These are phyloP conservation scores for Caradrina kadenii DNA, from an alignment of 2,888 invertebrate species.

Conservation along the genomic window DNA sequence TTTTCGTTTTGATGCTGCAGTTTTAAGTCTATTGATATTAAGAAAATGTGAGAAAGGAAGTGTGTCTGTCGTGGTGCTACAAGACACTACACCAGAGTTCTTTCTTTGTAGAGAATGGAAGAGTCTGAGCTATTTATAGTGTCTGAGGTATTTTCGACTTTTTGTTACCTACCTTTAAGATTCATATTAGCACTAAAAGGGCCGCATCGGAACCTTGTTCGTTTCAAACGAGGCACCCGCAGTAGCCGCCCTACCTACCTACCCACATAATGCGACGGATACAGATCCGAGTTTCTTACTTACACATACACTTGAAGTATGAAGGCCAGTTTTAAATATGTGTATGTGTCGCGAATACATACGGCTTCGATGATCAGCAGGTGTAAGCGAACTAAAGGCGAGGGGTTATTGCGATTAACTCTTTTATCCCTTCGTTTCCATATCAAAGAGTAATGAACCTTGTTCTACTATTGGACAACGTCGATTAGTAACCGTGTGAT, in stretches of 20 bases:
- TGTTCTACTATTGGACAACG: slow-evolving; percentile 86
- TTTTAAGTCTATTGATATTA: slow-evolving; percentile 87
- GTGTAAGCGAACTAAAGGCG: slow-evolving; percentile 89
- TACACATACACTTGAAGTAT: slow-evolving; percentile 86
- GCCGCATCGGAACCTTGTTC: slow-evolving; percentile 81
- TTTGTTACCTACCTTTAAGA: slow-evolving; percentile 80
- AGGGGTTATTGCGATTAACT: slow-evolving; percentile 90
- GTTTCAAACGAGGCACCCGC: slow-evolving; percentile 86
- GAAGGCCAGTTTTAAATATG: slow-evolving; percentile 88
- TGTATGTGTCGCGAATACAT: slow-evolving; percentile 89
- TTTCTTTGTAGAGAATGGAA: slow-evolving; percentile 84
- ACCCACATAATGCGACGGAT: slow-evolving; percentile 89
- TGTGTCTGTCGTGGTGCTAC: slow-evolving; percentile 85
- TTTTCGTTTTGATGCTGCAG: slow-evolving; percentile 77
- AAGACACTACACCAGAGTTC: slow-evolving; percentile 81
- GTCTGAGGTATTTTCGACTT: slow-evolving; percentile 81
- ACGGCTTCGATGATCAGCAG: slow-evolving; percentile 90
- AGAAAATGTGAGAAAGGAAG: slow-evolving; percentile 90
- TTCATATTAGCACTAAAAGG: slow-evolving; percentile 86
- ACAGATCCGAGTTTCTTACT: slow-evolving; percentile 89
- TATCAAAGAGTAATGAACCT: slow-evolving; percentile 91
- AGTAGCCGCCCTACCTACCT: slow-evolving; percentile 87
- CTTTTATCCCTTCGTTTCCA: slow-evolving; percentile 90
- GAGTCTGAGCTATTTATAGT: slow-evolving; percentile 67
- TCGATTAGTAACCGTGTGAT: slow-evolving; percentile 87